phyloP scores from a whole-genome alignment of 2,113 vertebrate genomes.

The Penelope pileata region DNA sequence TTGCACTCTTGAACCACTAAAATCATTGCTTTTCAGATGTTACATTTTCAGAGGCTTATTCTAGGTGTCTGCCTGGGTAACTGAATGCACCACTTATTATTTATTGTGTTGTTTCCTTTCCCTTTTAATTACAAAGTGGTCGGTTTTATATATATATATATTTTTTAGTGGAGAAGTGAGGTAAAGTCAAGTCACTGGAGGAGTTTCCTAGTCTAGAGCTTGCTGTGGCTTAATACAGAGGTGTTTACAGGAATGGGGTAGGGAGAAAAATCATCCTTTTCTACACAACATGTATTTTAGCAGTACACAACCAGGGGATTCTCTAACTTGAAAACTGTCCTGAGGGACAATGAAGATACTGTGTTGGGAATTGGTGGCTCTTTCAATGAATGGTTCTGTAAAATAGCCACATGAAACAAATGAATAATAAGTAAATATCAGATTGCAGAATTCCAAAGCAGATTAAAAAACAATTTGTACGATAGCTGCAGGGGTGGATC shows the following conservation, averaged over 20 bases:
- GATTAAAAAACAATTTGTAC: neutral
- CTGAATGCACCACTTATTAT: neutral
- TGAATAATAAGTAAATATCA: neutral
- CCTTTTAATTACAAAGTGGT: neutral
- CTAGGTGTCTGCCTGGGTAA: neutral
- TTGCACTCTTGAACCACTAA: constrained; percentile 18
- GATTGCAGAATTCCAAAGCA: neutral
- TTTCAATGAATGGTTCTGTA: neutral
- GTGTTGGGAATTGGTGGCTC: neutral
- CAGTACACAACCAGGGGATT: neutral
- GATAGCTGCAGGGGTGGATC: neutral
- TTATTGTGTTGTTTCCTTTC: neutral
- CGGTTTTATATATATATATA: neutral
- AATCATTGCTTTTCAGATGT: neutral
- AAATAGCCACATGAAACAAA: neutral
- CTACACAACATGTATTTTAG: neutral
- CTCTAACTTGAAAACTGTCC: neutral
- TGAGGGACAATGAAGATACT: neutral
- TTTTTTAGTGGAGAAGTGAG: neutral
- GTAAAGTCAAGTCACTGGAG: constrained; percentile 55
- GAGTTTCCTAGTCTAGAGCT: constrained; percentile 8
- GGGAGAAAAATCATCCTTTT: neutral
- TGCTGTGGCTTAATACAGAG: neutral
- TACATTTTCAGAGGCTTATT: neutral
- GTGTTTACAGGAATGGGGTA: neutral